phyloP scores from a whole-genome alignment of 2,888 invertebrate genomes.

The Drepanosiphum platanoidis region DNA sequence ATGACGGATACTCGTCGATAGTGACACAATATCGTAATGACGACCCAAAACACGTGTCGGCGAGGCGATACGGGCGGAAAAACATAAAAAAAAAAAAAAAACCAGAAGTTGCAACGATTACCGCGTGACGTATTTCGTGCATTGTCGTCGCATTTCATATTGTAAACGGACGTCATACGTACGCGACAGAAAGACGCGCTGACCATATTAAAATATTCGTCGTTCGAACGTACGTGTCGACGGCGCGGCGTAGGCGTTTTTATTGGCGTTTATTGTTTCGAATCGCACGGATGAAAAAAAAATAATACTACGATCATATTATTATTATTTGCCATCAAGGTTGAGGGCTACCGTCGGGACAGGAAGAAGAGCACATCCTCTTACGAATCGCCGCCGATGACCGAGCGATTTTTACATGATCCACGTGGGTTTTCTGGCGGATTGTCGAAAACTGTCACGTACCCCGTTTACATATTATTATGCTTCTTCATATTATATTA shows the following conservation, averaged over 20 bases:
- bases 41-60: not conserved
- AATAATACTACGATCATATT: not conserved
- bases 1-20: too few species aligned
- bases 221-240: constrained; percentile 1
- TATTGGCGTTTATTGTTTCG: not conserved
- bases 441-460: constrained; percentile 37
- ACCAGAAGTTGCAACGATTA: constrained; percentile 3
- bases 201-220: constrained; percentile 23
- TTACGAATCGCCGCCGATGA: not conserved
- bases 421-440: not conserved
- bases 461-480: not conserved
- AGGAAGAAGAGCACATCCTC: constrained; percentile 24
- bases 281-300: not conserved
- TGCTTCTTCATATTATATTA: not conserved
- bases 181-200: constrained; percentile 8
- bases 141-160: constrained; percentile 14
- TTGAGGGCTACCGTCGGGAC: not conserved
- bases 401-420: not conserved
- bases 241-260: not conserved
- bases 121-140: not conserved
- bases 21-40: not conserved
- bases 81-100: not conserved
- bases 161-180: not conserved
- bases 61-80: not conserved
- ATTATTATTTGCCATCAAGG: constrained; percentile 3